Conservation (phyloP, 1,140 invertebrate genomes). For the Diachasmimorpha longicaudata region DNA sequence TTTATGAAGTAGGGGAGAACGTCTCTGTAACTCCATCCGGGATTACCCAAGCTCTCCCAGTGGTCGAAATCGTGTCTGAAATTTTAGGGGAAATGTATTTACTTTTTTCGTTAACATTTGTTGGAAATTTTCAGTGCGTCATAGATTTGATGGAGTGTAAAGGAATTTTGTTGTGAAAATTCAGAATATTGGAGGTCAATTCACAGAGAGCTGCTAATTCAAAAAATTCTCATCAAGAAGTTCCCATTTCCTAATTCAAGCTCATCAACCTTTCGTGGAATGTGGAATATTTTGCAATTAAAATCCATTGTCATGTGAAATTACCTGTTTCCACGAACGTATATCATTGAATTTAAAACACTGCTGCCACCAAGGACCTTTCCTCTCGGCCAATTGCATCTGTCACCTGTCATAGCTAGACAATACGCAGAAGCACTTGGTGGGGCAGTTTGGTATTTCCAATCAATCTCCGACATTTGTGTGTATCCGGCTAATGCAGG, state of each 20-base stretch:
- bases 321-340: constrained; percentile 86
- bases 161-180: too few species aligned
- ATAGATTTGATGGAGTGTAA: too few species aligned
- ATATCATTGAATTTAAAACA: constrained; percentile 95
- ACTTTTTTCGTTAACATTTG: too few species aligned
- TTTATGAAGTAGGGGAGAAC: constrained; percentile 89
- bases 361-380: constrained; percentile 92
- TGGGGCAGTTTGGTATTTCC: constrained; percentile 90
- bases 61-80: constrained; percentile 83
- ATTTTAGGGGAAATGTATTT: neutral
- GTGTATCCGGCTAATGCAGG: constrained; percentile 77
- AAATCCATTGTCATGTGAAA: neutral
- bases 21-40: constrained; percentile 88
- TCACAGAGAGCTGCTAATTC: too few species aligned
- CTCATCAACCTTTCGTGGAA: too few species aligned
- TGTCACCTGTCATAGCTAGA: constrained; percentile 80
- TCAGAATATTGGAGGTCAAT: too few species aligned
- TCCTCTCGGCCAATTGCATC: constrained; percentile 87
- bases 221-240: too few species aligned
- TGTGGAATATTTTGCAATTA: neutral
- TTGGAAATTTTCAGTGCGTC: neutral
- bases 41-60: constrained; percentile 86
- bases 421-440: constrained; percentile 78
- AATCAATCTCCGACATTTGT: constrained; percentile 84
- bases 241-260: too few species aligned